Evolutionary conservation across 1,140 invertebrate genomes (phyloP).

Genomic region (Phortica variegata): DNA sequence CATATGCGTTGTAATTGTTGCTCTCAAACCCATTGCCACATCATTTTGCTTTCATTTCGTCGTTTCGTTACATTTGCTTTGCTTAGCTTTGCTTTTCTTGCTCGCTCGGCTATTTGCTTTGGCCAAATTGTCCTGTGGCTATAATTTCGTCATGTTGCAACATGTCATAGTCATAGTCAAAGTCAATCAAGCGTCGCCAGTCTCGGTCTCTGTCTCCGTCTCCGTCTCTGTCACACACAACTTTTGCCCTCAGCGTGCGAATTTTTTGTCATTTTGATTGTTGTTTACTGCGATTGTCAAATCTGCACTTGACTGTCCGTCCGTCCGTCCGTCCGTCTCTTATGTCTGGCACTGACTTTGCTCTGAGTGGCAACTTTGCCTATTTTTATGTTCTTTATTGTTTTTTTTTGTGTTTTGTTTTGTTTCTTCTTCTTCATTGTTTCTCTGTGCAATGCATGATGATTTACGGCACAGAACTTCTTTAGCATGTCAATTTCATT

Average conservation of each 20-base stretch:
- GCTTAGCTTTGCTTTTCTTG: slow-evolving; percentile 16
- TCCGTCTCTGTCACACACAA: background rate
- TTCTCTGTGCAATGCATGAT: no score
- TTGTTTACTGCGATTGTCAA: slow-evolving; percentile 53
- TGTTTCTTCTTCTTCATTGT: no score
- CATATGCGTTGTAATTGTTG: no score
- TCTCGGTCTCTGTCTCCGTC: background rate
- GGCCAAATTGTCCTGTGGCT: slow-evolving; percentile 28
- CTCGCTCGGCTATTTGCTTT: slow-evolving; percentile 21
- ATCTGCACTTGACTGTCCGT: slow-evolving; percentile 28
- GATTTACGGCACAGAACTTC: slow-evolving; percentile 3
- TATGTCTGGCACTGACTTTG: background rate
- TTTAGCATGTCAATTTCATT: slow-evolving; percentile 42
- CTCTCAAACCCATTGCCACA: no score
- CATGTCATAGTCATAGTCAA: background rate
- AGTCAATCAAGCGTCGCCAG: background rate
- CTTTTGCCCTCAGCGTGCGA: background rate
- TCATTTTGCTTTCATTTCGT: no score
- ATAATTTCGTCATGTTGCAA: slow-evolving; percentile 31
- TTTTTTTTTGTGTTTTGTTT: background rate
- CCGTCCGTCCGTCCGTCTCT: background rate
- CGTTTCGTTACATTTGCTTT: background rate
- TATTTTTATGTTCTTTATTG: slow-evolving; percentile 1
- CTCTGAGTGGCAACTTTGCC: no score
- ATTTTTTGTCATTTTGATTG: slow-evolving; percentile 48